phyloP scores from a whole-genome alignment of 1,140 invertebrate genomes.

The Eurosta solidaginis region DNA sequence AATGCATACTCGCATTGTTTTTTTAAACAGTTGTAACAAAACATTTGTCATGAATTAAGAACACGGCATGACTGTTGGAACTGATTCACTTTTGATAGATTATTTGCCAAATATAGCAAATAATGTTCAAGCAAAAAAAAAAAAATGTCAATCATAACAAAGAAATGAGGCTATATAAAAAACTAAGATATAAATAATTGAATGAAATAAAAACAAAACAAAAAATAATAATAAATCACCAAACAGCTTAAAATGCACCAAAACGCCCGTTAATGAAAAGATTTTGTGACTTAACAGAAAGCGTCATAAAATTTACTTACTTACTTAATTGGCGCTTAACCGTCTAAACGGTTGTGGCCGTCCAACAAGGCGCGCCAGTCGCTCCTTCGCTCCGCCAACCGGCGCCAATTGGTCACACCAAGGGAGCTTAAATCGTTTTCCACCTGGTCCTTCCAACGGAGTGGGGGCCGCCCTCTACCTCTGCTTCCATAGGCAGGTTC shows the following conservation, averaged over 20 bases:
- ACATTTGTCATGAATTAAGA: background rate
- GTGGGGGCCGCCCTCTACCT: no score
- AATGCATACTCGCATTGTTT: no score
- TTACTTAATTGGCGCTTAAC: no score
- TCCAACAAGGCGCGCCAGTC: no score
- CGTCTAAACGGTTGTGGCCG: no score
- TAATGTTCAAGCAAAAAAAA: background rate
- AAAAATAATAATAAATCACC: background rate
- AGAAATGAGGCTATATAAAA: background rate
- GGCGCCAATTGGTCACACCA: no score
- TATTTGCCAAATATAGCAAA: background rate
- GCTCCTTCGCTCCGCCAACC: no score
- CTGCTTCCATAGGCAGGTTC: no score
- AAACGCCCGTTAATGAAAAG: background rate
- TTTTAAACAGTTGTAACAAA: background rate
- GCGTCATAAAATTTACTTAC: background rate
- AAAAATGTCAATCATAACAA: background rate
- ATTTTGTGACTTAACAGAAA: background rate
- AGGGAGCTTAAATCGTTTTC: no score
- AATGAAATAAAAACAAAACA: conserved; percentile 1
- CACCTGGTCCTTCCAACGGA: no score
- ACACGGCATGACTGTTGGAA: background rate
- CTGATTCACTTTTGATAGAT: background rate
- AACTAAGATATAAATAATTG: background rate
- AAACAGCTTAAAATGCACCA: background rate